These are phyloP conservation scores for Gila robusta DNA, from an alignment of 2,797 vertebrate species.

Conservation along the genomic window DNA sequence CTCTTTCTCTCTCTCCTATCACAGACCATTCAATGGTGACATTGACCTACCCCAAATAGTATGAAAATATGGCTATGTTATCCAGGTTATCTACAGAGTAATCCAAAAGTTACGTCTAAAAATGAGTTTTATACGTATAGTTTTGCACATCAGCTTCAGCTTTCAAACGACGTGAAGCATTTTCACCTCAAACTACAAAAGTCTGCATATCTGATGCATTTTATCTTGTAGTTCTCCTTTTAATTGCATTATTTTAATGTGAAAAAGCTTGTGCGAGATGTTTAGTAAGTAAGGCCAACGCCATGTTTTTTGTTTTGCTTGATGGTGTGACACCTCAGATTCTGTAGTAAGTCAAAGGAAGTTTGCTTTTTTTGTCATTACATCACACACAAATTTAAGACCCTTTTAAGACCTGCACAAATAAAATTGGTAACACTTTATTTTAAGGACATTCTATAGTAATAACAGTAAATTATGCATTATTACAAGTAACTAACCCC, in stretches of 20 bases:
- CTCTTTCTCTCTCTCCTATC: background rate
- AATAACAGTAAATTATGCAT: background rate
- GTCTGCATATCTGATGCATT: background rate
- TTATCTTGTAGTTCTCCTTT: background rate
- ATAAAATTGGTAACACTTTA: background rate
- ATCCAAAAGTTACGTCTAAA: constrained; percentile 5
- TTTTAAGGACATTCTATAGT: background rate
- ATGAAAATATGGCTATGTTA: background rate
- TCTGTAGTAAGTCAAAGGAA: background rate
- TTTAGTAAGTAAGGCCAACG: background rate
- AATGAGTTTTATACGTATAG: background rate
- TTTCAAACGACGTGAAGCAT: background rate
- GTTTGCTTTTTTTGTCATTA: background rate
- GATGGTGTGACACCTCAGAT: background rate
- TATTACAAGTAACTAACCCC: background rate
- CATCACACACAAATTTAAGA: background rate
- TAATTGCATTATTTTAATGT: background rate
- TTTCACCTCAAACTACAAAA: background rate
- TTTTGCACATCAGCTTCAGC: background rate
- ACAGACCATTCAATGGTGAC: background rate
- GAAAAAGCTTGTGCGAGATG: background rate
- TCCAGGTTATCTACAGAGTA: background rate
- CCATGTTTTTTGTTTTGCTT: background rate
- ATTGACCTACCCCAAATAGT: background rate
- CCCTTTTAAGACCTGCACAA: background rate